phyloP scores from a whole-genome alignment of 2,113 vertebrate genomes.

The Prolemur simus region DNA sequence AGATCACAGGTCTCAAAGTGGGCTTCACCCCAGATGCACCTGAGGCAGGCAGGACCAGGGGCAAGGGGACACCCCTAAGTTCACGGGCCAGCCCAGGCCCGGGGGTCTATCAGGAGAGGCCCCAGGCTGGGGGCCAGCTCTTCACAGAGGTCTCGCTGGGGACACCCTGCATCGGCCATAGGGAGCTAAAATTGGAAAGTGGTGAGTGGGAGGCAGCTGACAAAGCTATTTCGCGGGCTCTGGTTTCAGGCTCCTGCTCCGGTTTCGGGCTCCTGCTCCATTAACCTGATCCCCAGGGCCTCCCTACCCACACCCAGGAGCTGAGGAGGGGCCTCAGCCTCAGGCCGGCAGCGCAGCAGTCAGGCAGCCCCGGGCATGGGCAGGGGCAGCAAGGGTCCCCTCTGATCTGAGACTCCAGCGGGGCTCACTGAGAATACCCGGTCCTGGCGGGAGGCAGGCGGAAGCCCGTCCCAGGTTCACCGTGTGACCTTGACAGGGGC shows the following conservation, averaged over 20 bases:
- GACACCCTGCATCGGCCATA: slow-evolving; percentile 63
- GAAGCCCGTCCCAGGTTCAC: background rate
- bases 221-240: slow-evolving; percentile 62
- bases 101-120: slow-evolving; percentile 25
- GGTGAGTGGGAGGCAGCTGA: slow-evolving; percentile 76
- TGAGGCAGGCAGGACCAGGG: background rate
- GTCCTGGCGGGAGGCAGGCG: background rate
- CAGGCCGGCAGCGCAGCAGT: fast-evolving
- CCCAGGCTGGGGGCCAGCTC: background rate
- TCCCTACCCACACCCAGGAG: background rate
- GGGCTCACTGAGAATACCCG: background rate
- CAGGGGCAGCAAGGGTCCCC: background rate
- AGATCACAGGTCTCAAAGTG: background rate
- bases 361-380: background rate
- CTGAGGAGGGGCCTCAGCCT: background rate
- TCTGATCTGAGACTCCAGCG: background rate
- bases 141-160: slow-evolving; percentile 27
- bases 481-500: background rate
- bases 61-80: background rate
- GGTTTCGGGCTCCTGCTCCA: slow-evolving; percentile 75
- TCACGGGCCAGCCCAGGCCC: background rate
- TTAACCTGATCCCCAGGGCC: slow-evolving; percentile 72
- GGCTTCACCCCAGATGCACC: background rate
- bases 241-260: slow-evolving; percentile 20
- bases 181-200: slow-evolving; percentile 80